A percentile compares a stretch with the other conserved stretches of the same genome.
Evolutionary conservation across 1,140 invertebrate genomes (phyloP).

Genomic region (Drosophila murphyi): DNA sequence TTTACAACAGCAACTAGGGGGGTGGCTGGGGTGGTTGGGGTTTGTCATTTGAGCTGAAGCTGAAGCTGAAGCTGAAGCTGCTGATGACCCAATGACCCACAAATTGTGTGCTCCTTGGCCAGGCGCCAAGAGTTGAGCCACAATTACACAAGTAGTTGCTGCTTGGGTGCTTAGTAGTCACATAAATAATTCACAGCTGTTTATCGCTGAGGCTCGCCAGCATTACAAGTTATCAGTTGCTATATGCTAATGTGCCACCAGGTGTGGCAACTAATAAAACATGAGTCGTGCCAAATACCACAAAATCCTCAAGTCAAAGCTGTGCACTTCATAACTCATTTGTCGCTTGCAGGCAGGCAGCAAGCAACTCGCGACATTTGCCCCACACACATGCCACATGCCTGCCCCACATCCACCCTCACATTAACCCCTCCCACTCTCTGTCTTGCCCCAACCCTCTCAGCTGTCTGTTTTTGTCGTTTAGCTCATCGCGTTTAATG

Average conservation of each 20-base stretch:
- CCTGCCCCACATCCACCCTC: constrained; percentile 1
- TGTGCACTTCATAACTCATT: constrained; percentile 74
- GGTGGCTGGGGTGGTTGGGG: constrained; percentile 2
- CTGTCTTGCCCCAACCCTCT: no score
- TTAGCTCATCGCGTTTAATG: constrained; percentile 65
- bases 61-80: no score
- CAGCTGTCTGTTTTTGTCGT: constrained; percentile 36
- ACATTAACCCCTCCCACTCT: not conserved
- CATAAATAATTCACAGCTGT: constrained; percentile 25
- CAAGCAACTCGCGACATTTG: not conserved
- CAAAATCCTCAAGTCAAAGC: constrained; percentile 64
- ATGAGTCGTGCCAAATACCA: constrained; percentile 58
- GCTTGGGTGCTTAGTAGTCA: not conserved
- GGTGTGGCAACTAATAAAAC: constrained; percentile 59
- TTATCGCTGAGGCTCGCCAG: constrained; percentile 16
- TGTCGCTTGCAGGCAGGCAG: constrained; percentile 20
- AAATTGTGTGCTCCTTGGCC: constrained; percentile 32
- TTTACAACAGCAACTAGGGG: constrained; percentile 9
- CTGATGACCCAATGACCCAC: constrained; percentile 66
- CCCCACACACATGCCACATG: not conserved
- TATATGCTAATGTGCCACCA: constrained; percentile 38
- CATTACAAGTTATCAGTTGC: constrained; percentile 13
- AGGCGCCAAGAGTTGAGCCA: constrained; percentile 5
- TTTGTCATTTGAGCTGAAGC: constrained; percentile 10
- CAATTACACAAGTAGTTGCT: not conserved